Percentiles rank a stretch among this genome's conserved stretches.
phyloP scores from a whole-genome alignment of 1,140 invertebrate genomes.

The Epicauta chinensis region DNA sequence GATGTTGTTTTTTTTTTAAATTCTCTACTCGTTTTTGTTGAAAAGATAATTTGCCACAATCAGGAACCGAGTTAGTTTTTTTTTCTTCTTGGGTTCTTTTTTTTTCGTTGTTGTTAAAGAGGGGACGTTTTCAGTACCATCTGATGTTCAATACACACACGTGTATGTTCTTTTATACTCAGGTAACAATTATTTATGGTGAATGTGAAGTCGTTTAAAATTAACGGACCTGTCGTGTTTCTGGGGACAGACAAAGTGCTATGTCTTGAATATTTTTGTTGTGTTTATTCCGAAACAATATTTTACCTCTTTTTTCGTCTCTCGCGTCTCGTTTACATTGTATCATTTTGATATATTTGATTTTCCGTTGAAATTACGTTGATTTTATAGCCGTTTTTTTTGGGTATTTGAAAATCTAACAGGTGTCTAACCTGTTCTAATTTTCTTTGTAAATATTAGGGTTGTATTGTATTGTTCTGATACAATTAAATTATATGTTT shows the following conservation, averaged over 20 bases:
- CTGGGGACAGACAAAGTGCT: not conserved
- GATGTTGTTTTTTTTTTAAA: no score
- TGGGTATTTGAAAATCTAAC: not conserved
- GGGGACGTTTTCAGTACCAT: no score
- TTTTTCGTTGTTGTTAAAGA: no score
- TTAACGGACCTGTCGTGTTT: not conserved
- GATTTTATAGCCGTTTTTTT: not conserved
- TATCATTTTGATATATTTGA: not conserved
- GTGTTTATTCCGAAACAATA: not conserved
- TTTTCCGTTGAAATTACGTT: not conserved
- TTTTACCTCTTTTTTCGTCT: not conserved
- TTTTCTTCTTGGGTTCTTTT: no score
- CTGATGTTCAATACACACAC: no score
- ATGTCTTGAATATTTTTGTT: not conserved
- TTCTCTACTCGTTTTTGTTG: no score
- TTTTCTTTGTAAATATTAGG: not conserved
- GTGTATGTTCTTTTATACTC: no score
- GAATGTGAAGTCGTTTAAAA: not conserved
- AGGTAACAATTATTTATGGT: no score
- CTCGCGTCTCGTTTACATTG: not conserved
- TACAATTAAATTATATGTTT: no score
- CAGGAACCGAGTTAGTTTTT: no score
- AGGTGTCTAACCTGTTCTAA: conserved; percentile 1
- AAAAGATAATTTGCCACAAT: no score
- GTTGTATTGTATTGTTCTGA: no score